Percentiles rank a stretch among this genome's conserved stretches.
These are phyloP conservation scores for Muschampia staudingeri DNA, from an alignment of 2,888 invertebrate genomes.

Conservation along the genomic window DNA sequence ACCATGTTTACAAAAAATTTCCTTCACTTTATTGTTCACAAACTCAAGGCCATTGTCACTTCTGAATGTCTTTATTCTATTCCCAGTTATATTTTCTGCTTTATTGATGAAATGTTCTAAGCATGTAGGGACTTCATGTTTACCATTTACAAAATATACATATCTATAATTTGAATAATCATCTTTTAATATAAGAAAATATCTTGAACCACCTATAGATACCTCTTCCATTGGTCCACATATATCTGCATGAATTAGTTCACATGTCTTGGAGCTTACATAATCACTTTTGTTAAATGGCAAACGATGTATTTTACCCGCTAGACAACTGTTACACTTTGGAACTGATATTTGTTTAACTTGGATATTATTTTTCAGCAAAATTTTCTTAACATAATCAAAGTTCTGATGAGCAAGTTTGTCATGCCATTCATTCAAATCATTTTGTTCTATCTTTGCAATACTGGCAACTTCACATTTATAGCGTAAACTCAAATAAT, in stretches of 20 bases:
- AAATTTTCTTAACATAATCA: slow-evolving; percentile 43
- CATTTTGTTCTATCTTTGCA: slow-evolving; percentile 34
- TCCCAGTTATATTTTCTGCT: slow-evolving; percentile 44
- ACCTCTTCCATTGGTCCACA: slow-evolving; percentile 67
- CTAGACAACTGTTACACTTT: slow-evolving; percentile 58
- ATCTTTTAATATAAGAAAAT: slow-evolving; percentile 68
- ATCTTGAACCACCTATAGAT: slow-evolving; percentile 66
- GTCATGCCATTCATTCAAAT: slow-evolving; percentile 54
- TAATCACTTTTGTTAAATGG: slow-evolving; percentile 43
- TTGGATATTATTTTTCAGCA: slow-evolving; percentile 49
- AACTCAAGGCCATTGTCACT: slow-evolving; percentile 62
- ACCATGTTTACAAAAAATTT: slow-evolving; percentile 39
- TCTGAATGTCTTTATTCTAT: slow-evolving; percentile 50
- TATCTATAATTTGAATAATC: slow-evolving; percentile 63
- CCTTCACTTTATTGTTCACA: slow-evolving; percentile 51
- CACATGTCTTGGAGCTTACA: slow-evolving; percentile 55
- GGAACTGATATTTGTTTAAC: slow-evolving; percentile 29
- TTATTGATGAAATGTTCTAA: slow-evolving; percentile 49
- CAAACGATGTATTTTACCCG: slow-evolving; percentile 47
- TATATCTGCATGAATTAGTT: slow-evolving; percentile 66
- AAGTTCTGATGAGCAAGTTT: slow-evolving; percentile 55
- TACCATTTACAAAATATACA: slow-evolving; percentile 58
- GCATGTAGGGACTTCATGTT: slow-evolving; percentile 50
- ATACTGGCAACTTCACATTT: slow-evolving; percentile 47
- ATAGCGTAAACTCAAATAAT: slow-evolving; percentile 62